These are phyloP conservation scores for Holothuria leucospilota DNA, from an alignment of 53 echinoderm and acorn worm species.

Conservation along the genomic window DNA sequence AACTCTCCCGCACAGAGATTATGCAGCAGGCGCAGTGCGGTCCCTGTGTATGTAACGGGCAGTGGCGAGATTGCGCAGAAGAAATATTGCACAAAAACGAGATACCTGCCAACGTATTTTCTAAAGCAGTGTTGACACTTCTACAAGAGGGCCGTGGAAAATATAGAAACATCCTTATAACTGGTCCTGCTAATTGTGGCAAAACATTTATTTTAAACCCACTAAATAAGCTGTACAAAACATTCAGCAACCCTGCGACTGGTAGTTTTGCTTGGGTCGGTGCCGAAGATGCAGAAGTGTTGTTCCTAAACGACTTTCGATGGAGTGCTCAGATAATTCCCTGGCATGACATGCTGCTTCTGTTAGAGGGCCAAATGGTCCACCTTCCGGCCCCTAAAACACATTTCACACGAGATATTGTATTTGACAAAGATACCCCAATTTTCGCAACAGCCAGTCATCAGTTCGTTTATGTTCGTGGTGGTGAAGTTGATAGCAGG, in stretches of 20 bases:
- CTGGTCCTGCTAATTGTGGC: conserved; percentile 64
- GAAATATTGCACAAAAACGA: conserved; percentile 18
- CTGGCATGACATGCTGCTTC: conserved; percentile 44
- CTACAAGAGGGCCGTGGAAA: conserved; percentile 32
- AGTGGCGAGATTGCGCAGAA: conserved; percentile 35
- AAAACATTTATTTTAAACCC: conserved; percentile 46
- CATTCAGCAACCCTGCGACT: conserved; percentile 36
- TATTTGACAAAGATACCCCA: conserved; percentile 40
- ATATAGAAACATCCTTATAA: conserved; percentile 46
- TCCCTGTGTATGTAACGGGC: conserved; percentile 25
- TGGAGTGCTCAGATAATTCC: conserved; percentile 33
- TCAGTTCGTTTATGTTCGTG: conserved; percentile 27
- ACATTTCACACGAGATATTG: conserved; percentile 47
- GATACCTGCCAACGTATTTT: conserved; percentile 1
- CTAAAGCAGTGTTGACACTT: conserved; percentile 20
- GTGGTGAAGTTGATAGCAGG: conserved; percentile 56
- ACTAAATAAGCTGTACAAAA: conserved; percentile 27
- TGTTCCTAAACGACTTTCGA: too few relatives aligned
- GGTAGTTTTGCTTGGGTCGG: conserved; percentile 31
- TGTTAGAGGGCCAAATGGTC: conserved; percentile 45
- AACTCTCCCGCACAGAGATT: conserved; percentile 15
- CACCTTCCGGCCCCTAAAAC: conserved; percentile 56
- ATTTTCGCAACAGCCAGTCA: conserved; percentile 46
- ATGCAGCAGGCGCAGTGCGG: not conserved
- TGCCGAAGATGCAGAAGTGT: too few relatives aligned